Evolutionary conservation across 2,113 vertebrate species (phyloP).

Genomic region (Melierax canorus): DNA sequence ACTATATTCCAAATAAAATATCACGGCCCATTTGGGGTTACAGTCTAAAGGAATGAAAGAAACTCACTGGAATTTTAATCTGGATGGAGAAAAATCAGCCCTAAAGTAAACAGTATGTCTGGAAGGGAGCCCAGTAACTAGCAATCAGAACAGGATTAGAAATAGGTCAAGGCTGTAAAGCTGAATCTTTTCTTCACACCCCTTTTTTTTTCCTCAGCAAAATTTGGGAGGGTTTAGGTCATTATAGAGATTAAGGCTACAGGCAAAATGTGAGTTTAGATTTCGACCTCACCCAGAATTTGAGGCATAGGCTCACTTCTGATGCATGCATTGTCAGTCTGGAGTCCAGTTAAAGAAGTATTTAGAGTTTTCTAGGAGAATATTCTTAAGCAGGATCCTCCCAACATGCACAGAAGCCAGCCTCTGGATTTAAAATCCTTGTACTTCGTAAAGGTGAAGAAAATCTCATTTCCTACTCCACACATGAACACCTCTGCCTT

Average conservation of each 20-base stretch:
- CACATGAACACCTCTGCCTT: not conserved
- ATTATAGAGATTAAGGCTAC: not conserved
- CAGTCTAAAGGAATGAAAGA: constrained; percentile 35
- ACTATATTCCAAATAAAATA: constrained; percentile 40
- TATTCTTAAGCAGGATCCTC: not conserved
- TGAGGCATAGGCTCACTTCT: not conserved
- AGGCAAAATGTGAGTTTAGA: not conserved
- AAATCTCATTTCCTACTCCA: not conserved
- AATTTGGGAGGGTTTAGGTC: not conserved
- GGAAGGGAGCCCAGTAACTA: constrained; percentile 42
- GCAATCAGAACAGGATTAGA: constrained; percentile 49
- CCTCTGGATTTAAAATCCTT: not conserved
- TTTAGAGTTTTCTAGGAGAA: not conserved
- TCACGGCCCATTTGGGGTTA: constrained; percentile 26
- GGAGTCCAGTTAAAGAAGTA: not conserved
- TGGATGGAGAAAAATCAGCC: constrained; percentile 53
- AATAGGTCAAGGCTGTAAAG: constrained; percentile 45
- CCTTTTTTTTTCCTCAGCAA: not conserved
- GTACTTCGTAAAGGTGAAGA: not conserved
- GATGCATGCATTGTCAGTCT: not conserved
- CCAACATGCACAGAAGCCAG: not conserved
- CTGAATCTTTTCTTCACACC: not conserved
- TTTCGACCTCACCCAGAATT: not conserved
- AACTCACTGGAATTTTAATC: constrained; percentile 56
- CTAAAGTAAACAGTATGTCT: constrained; percentile 51